Evolutionary conservation across 35 echinoderm and acorn worm genomes (phyloP).

Genomic region (Apostichopus japonicus): DNA sequence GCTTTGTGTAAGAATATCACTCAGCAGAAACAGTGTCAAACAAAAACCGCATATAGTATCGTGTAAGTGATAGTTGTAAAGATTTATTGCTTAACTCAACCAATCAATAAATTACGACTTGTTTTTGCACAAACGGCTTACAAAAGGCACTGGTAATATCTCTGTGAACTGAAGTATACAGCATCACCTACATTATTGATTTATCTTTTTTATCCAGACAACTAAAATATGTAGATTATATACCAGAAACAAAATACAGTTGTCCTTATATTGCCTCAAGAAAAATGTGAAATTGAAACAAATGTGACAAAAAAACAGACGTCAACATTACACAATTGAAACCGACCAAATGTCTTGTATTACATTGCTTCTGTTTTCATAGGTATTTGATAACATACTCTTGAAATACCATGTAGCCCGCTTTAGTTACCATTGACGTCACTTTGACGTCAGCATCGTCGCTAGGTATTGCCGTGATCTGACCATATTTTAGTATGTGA

Average conservation of each 20-base stretch:
- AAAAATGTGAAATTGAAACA: background rate
- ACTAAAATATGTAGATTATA: background rate
- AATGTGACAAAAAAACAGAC: slow-evolving; percentile 2
- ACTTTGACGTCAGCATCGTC: background rate
- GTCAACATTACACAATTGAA: background rate
- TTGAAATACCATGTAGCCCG: slow-evolving; percentile 2
- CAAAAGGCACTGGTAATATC: background rate
- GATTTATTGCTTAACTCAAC: background rate
- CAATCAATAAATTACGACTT: background rate
- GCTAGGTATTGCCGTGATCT: background rate
- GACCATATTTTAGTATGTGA: slow-evolving; percentile 14
- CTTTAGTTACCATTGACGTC: background rate
- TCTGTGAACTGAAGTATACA: background rate
- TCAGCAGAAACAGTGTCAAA: too few relatives aligned
- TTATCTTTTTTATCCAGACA: background rate
- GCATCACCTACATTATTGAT: background rate
- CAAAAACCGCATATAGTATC: too few relatives aligned
- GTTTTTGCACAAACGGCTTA: background rate
- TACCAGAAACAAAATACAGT: background rate
- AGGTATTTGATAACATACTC: slow-evolving; percentile 4
- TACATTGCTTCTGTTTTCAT: background rate
- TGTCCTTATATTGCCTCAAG: background rate
- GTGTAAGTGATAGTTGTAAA: background rate
- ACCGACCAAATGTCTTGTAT: background rate
- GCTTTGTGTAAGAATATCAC: too few relatives aligned